Base-by-base conservation (phyloP, 2,888 invertebrate species). In the Epirrhoe tristata region DNA sequence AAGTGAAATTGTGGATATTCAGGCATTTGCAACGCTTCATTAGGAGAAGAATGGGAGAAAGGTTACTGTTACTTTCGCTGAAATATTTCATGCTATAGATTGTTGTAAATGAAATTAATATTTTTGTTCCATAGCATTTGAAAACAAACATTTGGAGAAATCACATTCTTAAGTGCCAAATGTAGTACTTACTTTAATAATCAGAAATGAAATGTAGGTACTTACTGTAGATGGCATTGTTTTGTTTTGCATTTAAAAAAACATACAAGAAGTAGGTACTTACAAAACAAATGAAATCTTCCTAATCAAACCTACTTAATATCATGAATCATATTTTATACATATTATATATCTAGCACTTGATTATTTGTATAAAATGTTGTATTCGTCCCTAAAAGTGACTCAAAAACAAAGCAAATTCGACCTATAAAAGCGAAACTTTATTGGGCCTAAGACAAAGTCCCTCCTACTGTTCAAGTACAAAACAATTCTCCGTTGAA, bases 1-100 rank as follows among this genome's bases (percentile, higher is more conserved):
- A 93, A 93, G 93, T 93, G 92, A 93, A 93, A 92, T 89, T 77
- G 77, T 79, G 77, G 79, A 75, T 71, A 84, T 87, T 83, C 72
- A 81, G 51, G 64, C 63, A 87, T 90, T 91, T 71, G 91, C 77
- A 76, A 91, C 86, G 91, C 81, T 77, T 75, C 78, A 80, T 86
- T 87, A 80, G 69, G 61, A 51, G 66, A 63, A 71, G 71, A 76
- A 74, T 77, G 69, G 67, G 71, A 74, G 71, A 81, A 85, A 86
- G 83, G 81, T 82, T 73, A 59, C 74, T 67, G 69, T 76, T 73
- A 92, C 93, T 93, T 93, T 93, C 93, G 86, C 93, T 92, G 78
- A 67, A 76, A 77, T 63, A 77, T 77, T 77, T 78, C 57, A 72
- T 75, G 73, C 63, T 69, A 51, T 65, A 62, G 34, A 66, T 71